Evolutionary conservation across 2,888 invertebrate species (phyloP), one percentile per base, ranked within the genome.

Genomic region (Drosophila tripunctata): DNA sequence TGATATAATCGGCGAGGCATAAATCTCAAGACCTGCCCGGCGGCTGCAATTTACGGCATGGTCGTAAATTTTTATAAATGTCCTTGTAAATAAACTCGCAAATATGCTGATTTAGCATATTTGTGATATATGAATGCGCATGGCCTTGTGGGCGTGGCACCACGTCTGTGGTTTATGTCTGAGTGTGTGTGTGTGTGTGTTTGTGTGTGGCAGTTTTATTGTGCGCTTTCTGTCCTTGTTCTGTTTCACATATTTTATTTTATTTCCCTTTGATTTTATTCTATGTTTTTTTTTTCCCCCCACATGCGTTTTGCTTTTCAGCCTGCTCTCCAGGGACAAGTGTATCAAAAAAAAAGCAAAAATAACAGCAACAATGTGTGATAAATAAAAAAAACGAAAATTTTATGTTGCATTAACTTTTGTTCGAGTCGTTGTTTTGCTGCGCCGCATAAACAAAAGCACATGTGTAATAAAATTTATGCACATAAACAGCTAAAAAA

Each of bases 41-140:
- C 78, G 75, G 78, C 81, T 86, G 81, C 84, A 87, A 87, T 81
- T 81, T 81, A 84, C 87, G 87, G 78, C 85, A 48, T 41, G 78
- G 71, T 68, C 85, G 86, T 83, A 83, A 83, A 83, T 83, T 83
- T 83, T 87, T 87, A 83, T 83, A 87, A 83, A 83, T 87, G 82
- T 83, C 87, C 82, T 87, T 83, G 82, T 83, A 83, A 83, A 83
- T 87, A 83, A 87, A 83, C 82, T 83, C 85, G 82, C 86, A 83
- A 83, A 83, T 83, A 85, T 83, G 87, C 85, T 83, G 82, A 83
- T 83, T 83, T 83, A 87, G 82, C 87, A 84, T 82, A 85, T 82
- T 84, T 84, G 67, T 87, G 81, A 77, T 86, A 86, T 75, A 77
- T 73, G 72, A 71, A 71, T 71, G 57, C 67, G 72, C 68, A 54